phyloP scores from a whole-genome alignment of 2,113 vertebrate species.

The Siniperca chuatsi region DNA sequence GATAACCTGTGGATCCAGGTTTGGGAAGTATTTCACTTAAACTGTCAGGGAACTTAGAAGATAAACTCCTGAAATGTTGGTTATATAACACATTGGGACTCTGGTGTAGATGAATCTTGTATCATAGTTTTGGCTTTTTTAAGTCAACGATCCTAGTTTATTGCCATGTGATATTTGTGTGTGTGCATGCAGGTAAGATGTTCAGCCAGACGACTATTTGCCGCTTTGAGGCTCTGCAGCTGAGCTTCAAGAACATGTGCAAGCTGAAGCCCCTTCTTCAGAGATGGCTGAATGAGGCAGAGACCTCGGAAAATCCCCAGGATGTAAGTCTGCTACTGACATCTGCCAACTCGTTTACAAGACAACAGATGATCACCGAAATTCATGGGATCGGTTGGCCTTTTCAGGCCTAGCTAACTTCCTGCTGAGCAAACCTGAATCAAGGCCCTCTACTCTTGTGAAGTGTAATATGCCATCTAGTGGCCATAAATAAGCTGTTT shows the following conservation, averaged over 20 bases:
- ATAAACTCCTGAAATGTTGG: background rate
- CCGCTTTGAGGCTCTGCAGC: conserved; percentile 87
- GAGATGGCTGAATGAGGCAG: conserved; percentile 86
- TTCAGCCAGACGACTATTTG: conserved; percentile 91
- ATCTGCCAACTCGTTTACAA: conserved; percentile 62
- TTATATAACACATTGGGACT: background rate
- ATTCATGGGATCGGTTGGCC: background rate
- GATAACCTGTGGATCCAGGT: background rate
- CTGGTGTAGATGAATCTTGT: rapidly evolving
- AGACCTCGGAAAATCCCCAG: conserved; percentile 85
- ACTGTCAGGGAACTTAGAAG: background rate
- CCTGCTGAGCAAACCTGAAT: conserved; percentile 43
- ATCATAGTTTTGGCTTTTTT: background rate
- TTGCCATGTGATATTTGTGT: background rate
- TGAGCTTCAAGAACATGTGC: conserved; percentile 90
- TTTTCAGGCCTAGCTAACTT: conserved; percentile 18
- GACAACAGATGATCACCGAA: conserved; percentile 46
- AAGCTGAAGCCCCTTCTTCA: conserved; percentile 88
- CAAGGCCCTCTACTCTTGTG: background rate
- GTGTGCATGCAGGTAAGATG: conserved; percentile 81
- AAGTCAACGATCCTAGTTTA: background rate
- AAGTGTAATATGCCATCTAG: conserved; percentile 24
- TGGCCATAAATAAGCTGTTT: background rate
- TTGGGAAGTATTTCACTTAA: background rate
- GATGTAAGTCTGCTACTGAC: conserved; percentile 76